Base-by-base conservation (phyloP, 2,113 vertebrate species). In the Orientallactaga bullata region DNA sequence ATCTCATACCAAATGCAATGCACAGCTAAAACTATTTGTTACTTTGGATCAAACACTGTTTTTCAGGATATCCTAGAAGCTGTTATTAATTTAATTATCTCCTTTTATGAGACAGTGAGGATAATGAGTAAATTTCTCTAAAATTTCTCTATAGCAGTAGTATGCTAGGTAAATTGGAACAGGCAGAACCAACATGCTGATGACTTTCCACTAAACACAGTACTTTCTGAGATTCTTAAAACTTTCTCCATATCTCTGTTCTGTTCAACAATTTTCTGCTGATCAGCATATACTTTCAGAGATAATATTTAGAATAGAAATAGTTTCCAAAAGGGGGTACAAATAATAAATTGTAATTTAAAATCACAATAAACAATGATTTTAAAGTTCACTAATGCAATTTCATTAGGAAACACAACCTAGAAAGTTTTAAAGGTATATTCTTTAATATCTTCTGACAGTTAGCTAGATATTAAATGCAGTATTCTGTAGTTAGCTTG, bases 401-500 rank as follows among this genome's bases (percentile, higher is more conserved):
- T 80, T 83, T 78, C 81, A 39, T 65, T 72, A 89, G 37, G 24
- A 68, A 92, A 11, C 28, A 84, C 76, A 79, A 65, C 20, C 61
- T 23, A 55, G 24, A 55, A 66, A 20, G 51, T 51, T 47, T 90
- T 35, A 85, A 3, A 69, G 21, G 7, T 88, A 13, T 30, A 35
- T n/a, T n/a, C n/a, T n/a, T n/a, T n/a, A 74, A 17, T 26, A 2
- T 30, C 10, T 55, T 69, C 26, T 85, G 37, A 23, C 9, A 85
- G 47, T 39, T 88, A 85, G 47, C n/a, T 88, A 61, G 26, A 11
- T 79, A 76, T 91, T 69, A 71, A 95, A 71, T 79, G 1, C 16
- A 63, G 0, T 32, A 47, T 81, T 89, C 80, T 21, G 32, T 79
- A 24, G 37, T 5, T 21, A 85, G 21, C 26, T 80, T 20, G 12